These are phyloP conservation scores for Cryptomyrus ogoouensis DNA, from an alignment of 2,113 vertebrate species.

Conservation along the genomic window DNA sequence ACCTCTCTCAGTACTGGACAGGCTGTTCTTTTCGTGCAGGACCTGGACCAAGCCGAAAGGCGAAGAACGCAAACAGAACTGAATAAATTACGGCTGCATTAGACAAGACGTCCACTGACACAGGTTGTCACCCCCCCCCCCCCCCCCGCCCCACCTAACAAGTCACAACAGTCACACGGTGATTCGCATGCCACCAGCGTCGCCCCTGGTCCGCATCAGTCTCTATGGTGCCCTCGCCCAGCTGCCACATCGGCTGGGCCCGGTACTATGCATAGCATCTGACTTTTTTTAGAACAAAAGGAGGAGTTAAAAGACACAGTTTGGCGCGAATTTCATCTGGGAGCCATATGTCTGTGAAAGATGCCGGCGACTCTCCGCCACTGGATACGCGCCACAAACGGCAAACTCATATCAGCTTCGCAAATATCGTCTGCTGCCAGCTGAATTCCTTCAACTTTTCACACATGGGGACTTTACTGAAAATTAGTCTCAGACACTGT, in stretches of 20 bases:
- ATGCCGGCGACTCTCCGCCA: slow-evolving; percentile 32
- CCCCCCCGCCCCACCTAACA: background rate
- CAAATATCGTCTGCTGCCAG: background rate
- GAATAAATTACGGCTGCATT: background rate
- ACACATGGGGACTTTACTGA: background rate
- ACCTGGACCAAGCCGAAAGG: background rate
- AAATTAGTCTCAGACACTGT: background rate
- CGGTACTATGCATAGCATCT: slow-evolving; percentile 23
- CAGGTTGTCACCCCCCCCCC: background rate
- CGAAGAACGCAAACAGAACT: background rate
- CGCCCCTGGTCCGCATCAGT: background rate
- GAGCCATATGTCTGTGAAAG: slow-evolving; percentile 50
- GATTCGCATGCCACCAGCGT: background rate
- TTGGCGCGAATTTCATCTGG: slow-evolving; percentile 48
- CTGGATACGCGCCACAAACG: slow-evolving; percentile 19
- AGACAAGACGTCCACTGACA: background rate
- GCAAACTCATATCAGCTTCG: slow-evolving; percentile 37
- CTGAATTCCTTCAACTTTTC: background rate
- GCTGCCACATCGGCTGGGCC: background rate
- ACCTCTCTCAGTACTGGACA: background rate
- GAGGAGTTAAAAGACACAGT: slow-evolving; percentile 5
- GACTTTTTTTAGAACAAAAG: slow-evolving; percentile 11
- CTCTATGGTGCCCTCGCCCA: background rate
- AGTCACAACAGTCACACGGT: background rate
- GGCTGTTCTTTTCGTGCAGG: background rate